A percentile compares a stretch with the other conserved stretches of the same genome.
phyloP scores from a whole-genome alignment of 1,140 invertebrate genomes.

The Hyles euphorbiae region DNA sequence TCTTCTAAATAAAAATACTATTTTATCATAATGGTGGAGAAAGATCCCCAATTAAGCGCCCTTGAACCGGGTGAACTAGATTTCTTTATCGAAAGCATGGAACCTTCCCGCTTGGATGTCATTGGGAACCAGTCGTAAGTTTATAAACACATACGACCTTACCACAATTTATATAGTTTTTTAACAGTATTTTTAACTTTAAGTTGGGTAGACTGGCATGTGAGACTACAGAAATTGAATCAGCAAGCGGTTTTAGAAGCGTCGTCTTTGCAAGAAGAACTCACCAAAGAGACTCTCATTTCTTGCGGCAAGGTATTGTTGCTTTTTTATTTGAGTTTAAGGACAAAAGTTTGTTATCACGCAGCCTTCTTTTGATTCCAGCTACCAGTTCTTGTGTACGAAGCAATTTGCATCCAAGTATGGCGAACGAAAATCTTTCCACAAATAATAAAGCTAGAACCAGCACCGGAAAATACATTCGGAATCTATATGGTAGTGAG shows the following conservation, averaged over 20 bases:
- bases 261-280: conserved; percentile 80
- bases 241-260: conserved; percentile 87
- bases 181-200: conserved; percentile 9
- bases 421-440: conserved; percentile 87
- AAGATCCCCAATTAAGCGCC: conserved; percentile 54
- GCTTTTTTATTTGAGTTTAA: conserved; percentile 16
- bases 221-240: conserved; percentile 84
- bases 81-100: conserved; percentile 62
- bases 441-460: conserved; percentile 79
- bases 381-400: conserved; percentile 82
- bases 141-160: not conserved
- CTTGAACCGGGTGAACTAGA: conserved; percentile 65
- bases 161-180: not conserved
- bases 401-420: conserved; percentile 84
- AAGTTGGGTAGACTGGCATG: conserved; percentile 86
- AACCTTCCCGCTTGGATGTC: conserved; percentile 49
- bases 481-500: conserved; percentile 81
- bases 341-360: no score
- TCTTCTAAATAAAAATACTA: conserved; percentile 3
- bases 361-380: conserved; percentile 34
- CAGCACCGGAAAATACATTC: conserved; percentile 81
- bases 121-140: conserved; percentile 67
- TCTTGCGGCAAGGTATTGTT: conserved; percentile 78
- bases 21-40: conserved; percentile 44
- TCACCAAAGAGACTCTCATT: conserved; percentile 83